phyloP scores from a whole-genome alignment of 2,888 invertebrate species.

The Aquatica leii region DNA sequence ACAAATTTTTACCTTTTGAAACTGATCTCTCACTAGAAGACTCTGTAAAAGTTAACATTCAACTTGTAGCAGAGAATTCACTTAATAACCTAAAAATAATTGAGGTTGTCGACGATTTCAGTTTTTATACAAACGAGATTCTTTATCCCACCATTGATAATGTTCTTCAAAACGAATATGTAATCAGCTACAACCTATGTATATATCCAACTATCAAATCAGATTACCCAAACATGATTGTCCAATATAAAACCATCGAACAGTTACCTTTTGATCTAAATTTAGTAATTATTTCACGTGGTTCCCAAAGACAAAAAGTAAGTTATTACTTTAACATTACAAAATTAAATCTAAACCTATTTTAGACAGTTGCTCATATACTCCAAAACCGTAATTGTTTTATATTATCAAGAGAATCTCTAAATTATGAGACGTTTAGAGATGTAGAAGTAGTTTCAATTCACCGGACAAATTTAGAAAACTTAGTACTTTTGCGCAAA shows the following conservation, averaged over 20 bases:
- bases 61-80: background rate
- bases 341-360: background rate
- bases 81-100: background rate
- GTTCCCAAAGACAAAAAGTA: background rate
- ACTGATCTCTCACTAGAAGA: background rate
- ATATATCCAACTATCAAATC: background rate
- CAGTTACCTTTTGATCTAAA: background rate
- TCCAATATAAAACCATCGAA: background rate
- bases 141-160: background rate
- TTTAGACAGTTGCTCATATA: background rate
- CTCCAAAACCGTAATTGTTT: background rate
- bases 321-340: background rate
- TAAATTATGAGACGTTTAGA: background rate
- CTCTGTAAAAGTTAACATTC: background rate
- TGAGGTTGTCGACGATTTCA: background rate
- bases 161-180: too few relatives aligned
- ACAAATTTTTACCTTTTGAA: background rate
- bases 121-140: background rate
- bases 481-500: background rate
- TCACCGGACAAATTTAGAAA: background rate
- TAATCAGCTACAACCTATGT: too few relatives aligned
- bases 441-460: background rate
- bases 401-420: background rate
- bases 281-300: background rate
- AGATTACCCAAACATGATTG: background rate